phyloP scores from a whole-genome alignment of 2,888 invertebrate species.

The Ditula angustiorana region DNA sequence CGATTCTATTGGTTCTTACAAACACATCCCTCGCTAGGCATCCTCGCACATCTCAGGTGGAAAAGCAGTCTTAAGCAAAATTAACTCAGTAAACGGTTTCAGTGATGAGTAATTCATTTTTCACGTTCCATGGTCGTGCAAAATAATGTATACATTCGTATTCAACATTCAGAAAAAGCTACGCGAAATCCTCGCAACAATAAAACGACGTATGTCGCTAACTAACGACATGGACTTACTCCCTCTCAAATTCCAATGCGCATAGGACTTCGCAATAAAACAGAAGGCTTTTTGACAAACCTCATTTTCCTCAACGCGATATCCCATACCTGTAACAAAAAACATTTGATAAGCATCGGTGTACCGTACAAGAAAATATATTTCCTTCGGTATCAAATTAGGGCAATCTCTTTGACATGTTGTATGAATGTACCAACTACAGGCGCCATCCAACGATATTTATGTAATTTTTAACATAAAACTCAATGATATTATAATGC shows the following conservation, averaged over 20 bases:
- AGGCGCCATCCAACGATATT: not conserved
- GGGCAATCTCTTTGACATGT: not conserved
- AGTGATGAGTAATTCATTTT: not conserved
- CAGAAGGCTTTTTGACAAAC: conserved; percentile 29
- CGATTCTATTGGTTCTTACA: too few species aligned
- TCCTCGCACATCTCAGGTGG: too few species aligned
- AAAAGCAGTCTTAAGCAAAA: too few species aligned
- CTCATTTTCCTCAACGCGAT: conserved; percentile 21
- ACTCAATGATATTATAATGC: too few species aligned
- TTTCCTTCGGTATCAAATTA: conserved; percentile 9
- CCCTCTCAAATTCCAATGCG: not conserved
- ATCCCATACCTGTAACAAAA: conserved; percentile 33
- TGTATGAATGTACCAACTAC: not conserved
- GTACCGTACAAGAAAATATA: conserved; percentile 14
- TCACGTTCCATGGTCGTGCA: not conserved
- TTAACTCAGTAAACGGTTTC: too few species aligned
- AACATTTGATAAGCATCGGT: conserved; percentile 30
- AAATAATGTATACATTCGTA: conserved; percentile 8
- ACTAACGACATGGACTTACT: not conserved
- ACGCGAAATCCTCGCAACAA: not conserved
- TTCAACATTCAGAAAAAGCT: conserved; percentile 22
- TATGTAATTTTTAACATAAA: too few species aligned
- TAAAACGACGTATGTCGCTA: not conserved
- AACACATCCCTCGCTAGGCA: too few species aligned
- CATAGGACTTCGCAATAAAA: conserved; percentile 21